Evolutionary conservation across 2,888 invertebrate species (phyloP).

Genomic region (Acanthopleura granulata): DNA sequence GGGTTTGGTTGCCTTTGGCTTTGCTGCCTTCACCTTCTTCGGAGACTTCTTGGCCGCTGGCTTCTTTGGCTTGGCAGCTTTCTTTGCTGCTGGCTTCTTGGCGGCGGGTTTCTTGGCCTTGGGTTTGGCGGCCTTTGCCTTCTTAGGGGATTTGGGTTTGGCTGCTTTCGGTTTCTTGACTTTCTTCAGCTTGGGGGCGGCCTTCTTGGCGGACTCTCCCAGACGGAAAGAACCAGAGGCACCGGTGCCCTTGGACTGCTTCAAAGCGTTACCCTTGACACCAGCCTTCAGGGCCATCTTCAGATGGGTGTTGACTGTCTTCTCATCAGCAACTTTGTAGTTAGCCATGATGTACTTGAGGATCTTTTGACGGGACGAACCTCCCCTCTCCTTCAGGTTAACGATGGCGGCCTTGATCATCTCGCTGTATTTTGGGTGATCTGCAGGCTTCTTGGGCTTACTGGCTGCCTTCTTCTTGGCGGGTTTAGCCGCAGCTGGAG

Average conservation of each 20-base stretch:
- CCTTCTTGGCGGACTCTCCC: conserved; percentile 28
- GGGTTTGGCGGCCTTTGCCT: conserved; percentile 41
- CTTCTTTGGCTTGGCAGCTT: conserved; percentile 20
- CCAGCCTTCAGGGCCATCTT: conserved; percentile 57
- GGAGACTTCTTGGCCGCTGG: conserved; percentile 12
- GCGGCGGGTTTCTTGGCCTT: conserved; percentile 36
- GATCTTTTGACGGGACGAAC: conserved; percentile 67
- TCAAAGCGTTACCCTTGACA: conserved; percentile 48
- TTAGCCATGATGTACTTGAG: conserved; percentile 63
- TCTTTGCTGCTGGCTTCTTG: conserved; percentile 24
- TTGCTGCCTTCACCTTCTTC: neutral
- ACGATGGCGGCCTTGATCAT: conserved; percentile 66
- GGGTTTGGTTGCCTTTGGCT: neutral
- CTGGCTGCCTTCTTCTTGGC: conserved; percentile 17
- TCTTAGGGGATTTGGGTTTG: conserved; percentile 14
- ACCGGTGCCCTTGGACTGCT: conserved; percentile 46
- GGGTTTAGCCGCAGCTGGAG: neutral
- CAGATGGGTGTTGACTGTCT: conserved; percentile 51
- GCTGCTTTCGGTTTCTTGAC: conserved; percentile 12
- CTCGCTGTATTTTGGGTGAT: conserved; percentile 51
- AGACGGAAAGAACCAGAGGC: conserved; percentile 38
- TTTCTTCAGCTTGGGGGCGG: conserved; percentile 27
- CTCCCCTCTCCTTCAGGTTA: conserved; percentile 59
- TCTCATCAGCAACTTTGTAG: conserved; percentile 57
- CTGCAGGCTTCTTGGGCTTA: conserved; percentile 45